A percentile compares a stretch with the other conserved stretches of the same genome.
Evolutionary conservation across 2,888 invertebrate genomes (phyloP).

Genomic region (Entomobrya multifasciata): DNA sequence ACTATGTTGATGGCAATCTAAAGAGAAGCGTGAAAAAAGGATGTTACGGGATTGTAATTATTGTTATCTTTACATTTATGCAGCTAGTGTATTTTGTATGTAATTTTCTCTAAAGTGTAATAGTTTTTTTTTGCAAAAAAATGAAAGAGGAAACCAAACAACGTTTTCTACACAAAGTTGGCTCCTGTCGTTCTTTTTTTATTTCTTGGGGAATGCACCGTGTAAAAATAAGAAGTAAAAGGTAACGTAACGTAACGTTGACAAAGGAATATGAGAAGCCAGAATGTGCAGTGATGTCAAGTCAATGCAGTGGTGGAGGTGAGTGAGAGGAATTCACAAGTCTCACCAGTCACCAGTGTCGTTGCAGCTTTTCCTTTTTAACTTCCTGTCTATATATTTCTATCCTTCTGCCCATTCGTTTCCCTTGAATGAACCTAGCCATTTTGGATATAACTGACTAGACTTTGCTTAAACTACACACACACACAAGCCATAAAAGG

Average conservation of each 20-base stretch:
- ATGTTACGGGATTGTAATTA: neutral
- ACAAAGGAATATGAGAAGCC: neutral
- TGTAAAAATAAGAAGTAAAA: neutral
- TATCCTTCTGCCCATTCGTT: neutral
- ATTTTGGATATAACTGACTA: neutral
- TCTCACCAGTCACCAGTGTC: neutral
- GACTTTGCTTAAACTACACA: neutral
- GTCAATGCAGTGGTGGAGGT: slow-evolving; percentile 9
- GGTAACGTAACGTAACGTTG: neutral
- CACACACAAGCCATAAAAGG: neutral
- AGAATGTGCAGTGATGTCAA: no score
- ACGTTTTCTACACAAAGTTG: slow-evolving; percentile 70
- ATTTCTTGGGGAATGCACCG: neutral
- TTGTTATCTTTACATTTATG: neutral
- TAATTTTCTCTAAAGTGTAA: neutral
- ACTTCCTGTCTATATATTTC: no score
- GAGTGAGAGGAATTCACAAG: slow-evolving; percentile 17
- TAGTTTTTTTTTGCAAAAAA: neutral
- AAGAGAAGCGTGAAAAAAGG: slow-evolving; percentile 23
- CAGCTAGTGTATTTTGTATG: neutral
- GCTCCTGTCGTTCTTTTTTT: slow-evolving; percentile 55
- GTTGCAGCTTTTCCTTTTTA: slow-evolving; percentile 10
- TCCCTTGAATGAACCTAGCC: neutral
- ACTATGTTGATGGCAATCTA: slow-evolving; percentile 42
- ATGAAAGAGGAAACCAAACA: slow-evolving; percentile 63